Evolutionary conservation across 1,140 invertebrate genomes (phyloP).

Genomic region (Galleria mellonella): DNA sequence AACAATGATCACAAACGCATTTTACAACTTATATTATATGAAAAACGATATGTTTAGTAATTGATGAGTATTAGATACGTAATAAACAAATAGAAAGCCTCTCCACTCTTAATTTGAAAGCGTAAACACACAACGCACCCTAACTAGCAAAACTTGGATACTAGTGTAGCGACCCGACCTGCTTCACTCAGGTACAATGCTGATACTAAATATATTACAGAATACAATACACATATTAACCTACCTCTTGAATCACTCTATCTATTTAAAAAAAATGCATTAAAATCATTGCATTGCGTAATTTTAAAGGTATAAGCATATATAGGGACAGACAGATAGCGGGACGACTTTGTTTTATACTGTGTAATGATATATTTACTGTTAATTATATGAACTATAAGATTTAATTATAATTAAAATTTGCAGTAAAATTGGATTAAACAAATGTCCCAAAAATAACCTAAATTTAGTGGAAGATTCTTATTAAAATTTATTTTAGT

Average conservation of each 20-base stretch:
- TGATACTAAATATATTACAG: too few species aligned
- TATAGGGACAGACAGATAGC: too few species aligned
- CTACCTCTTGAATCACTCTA: too few species aligned
- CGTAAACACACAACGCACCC: constrained; percentile 54
- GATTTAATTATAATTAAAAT: constrained; percentile 6
- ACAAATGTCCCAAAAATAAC: too few species aligned
- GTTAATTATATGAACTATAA: neutral
- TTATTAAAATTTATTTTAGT: too few species aligned
- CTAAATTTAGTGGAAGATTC: neutral
- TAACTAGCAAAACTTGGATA: constrained; percentile 63
- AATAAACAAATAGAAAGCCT: constrained; percentile 46
- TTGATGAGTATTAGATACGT: constrained; percentile 50
- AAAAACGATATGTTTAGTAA: constrained; percentile 56
- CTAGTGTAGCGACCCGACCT: too few species aligned
- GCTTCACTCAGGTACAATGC: too few species aligned
- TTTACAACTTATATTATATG: constrained; percentile 34
- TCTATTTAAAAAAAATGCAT: too few species aligned
- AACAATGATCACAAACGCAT: constrained; percentile 48
- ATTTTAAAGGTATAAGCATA: constrained; percentile 4
- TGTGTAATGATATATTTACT: neutral
- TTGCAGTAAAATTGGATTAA: too few species aligned
- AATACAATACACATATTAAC: too few species aligned
- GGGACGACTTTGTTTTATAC: too few species aligned
- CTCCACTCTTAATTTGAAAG: constrained; percentile 31
- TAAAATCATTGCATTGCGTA: too few species aligned